These are phyloP conservation scores for Deladenus siricidicola DNA, from an alignment of 2,888 invertebrate genomes.

Conservation along the genomic window DNA sequence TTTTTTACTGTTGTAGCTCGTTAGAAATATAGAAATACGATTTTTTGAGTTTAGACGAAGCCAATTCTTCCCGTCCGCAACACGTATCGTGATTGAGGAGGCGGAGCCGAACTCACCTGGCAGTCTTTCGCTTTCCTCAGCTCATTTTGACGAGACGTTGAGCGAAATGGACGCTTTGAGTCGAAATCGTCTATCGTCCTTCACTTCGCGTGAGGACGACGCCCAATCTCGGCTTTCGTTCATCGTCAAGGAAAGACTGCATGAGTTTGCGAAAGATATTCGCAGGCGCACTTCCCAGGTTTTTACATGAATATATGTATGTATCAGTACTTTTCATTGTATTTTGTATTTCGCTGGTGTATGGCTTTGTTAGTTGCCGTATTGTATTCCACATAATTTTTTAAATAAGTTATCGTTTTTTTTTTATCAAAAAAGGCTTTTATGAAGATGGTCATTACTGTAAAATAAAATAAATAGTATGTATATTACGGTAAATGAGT, in stretches of 20 bases:
- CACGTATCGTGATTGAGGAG: not conserved
- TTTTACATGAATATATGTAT: not conserved
- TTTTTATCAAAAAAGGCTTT: too few species aligned
- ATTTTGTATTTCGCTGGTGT: too few species aligned
- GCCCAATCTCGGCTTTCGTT: slow-evolving; percentile 37
- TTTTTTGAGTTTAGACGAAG: too few species aligned
- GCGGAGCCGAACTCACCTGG: not conserved
- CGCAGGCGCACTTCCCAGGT: slow-evolving; percentile 43
- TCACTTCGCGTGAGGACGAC: slow-evolving; percentile 17
- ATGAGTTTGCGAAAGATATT: slow-evolving; percentile 30
- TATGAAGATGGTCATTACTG: too few species aligned
- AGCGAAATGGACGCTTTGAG: not conserved
- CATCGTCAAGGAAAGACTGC: slow-evolving; percentile 41
- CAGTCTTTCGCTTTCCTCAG: not conserved
- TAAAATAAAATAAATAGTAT: too few species aligned
- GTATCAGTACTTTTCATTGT: not conserved
- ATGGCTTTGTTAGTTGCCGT: too few species aligned
- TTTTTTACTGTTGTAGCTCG: too few species aligned
- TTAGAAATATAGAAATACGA: too few species aligned
- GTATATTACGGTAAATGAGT: too few species aligned
- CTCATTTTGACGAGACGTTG: not conserved
- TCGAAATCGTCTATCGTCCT: not conserved
- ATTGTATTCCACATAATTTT: too few species aligned
- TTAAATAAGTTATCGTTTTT: too few species aligned
- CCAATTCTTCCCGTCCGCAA: too few species aligned